Base-by-base conservation (phyloP, 2,797 vertebrate species). In the Simalia tracyae region DNA sequence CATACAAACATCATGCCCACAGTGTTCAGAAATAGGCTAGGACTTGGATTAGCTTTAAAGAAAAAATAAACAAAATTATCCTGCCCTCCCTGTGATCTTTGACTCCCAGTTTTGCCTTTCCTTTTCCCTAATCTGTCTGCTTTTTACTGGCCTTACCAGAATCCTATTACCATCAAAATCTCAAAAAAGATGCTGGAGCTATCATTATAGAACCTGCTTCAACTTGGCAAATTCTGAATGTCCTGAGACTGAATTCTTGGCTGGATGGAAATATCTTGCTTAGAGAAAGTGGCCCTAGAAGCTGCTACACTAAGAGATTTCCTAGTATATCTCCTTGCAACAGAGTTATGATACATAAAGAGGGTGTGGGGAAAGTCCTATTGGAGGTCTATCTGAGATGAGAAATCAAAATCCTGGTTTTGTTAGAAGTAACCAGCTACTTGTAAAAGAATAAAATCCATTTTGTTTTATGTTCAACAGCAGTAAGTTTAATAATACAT, bases 401-500 rank as follows among this genome's bases (percentile, higher is more conserved):
- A 59, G 54, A n/a, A 56, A 87, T 91, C 19, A 87, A 91, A 63
- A 84, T 42, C 59, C 31, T 57, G 60, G 31, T 2, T 57, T 92
- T 85, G 76, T 84, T 64, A 57, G 8, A 81, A 46, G 19, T 46
- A 76, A 46, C 8, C 72, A 46, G 19, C 46, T 64, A 66, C 5
- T 11, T 59, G 8, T 56, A 64, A 36, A 84, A 56, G 0, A 63
- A 87, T 76, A 90, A 76, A 86, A 61, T 61, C 5, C 31, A 90
- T 10, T 86, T n/a, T 36, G 6, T 81, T 76, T 92, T 24, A 76
- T 81, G 64, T 92, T 90, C 66, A 76, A 57, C 5, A 92, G n/a
- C 64, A 90, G 15, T 68, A 92, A 56, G 61, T 92, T 90, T 87
- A 90, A 89, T 86, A 92, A 86, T 86, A 54, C 8, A 54, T 92